These are phyloP conservation scores for Amiota minor DNA, from an alignment of 2,888 invertebrate genomes.

Conservation along the genomic window DNA sequence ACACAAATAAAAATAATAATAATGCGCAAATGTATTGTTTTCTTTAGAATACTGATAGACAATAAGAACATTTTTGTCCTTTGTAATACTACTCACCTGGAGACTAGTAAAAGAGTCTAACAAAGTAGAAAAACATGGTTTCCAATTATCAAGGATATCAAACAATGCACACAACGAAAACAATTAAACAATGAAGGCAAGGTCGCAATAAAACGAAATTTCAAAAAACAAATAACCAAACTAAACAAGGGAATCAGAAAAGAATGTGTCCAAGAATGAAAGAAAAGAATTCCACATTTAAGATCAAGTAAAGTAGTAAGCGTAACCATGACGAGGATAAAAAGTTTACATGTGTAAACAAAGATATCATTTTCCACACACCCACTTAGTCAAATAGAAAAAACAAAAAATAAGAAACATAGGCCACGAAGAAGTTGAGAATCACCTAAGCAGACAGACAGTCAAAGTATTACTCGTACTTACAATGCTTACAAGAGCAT, in stretches of 20 bases:
- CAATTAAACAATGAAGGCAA: slow-evolving; percentile 5
- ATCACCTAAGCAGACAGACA: background rate
- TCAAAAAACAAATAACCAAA: background rate
- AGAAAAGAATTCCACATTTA: background rate
- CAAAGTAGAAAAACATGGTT: background rate
- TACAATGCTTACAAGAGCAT: background rate
- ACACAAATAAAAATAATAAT: too few relatives aligned
- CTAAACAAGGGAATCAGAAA: background rate
- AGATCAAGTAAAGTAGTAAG: too few relatives aligned
- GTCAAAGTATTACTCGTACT: background rate
- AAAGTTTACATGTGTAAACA: slow-evolving; percentile 16
- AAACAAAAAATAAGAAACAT: background rate
- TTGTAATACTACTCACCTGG: too few relatives aligned
- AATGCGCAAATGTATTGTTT: too few relatives aligned
- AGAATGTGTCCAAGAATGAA: background rate
- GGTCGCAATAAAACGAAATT: too few relatives aligned
- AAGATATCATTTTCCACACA: slow-evolving; percentile 16
- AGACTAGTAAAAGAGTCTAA: too few relatives aligned
- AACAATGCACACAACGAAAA: slow-evolving; percentile 24
- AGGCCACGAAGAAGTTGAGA: background rate
- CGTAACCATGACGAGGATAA: background rate
- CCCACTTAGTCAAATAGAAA: slow-evolving; percentile 5
- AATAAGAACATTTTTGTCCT: too few relatives aligned
- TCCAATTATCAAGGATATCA: slow-evolving; percentile 7
- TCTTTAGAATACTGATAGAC: too few relatives aligned